phyloP scores from a whole-genome alignment of 2,113 vertebrate species.

The Lycaon pictus region DNA sequence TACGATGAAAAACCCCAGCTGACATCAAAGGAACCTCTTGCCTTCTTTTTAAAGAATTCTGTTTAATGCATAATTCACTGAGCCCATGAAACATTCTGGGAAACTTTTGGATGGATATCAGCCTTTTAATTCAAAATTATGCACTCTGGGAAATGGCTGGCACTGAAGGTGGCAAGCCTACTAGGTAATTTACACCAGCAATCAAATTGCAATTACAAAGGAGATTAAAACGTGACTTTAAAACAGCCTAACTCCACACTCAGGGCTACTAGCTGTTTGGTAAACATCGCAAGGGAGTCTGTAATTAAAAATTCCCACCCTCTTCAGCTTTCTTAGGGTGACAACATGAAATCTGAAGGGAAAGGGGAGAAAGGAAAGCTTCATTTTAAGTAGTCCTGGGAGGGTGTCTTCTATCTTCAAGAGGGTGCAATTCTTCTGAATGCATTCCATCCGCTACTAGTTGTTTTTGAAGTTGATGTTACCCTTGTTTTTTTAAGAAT shows the following conservation, averaged over 20 bases:
- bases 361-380: background rate
- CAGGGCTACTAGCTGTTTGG: conserved; percentile 81
- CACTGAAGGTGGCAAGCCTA: conserved; percentile 72
- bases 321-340: conserved; percentile 66
- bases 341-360: background rate
- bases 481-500: conserved; percentile 1
- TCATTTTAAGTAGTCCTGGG: conserved; percentile 14
- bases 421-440: background rate
- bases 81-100: conserved; percentile 68
- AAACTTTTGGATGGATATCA: conserved; percentile 73
- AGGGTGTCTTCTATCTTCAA: background rate
- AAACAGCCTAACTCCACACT: conserved; percentile 83
- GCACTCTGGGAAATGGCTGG: conserved; percentile 81
- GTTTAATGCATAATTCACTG: conserved; percentile 72
- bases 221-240: conserved; percentile 86
- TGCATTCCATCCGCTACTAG: background rate
- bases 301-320: conserved; percentile 80
- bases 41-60: conserved; percentile 77
- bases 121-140: conserved; percentile 87
- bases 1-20: conserved; percentile 67
- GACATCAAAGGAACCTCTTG: conserved; percentile 67
- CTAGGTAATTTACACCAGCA: conserved; percentile 83
- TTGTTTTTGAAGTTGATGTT: conserved; percentile 18
- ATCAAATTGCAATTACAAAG: conserved; percentile 87
- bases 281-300: conserved; percentile 72